Base-by-base conservation (phyloP, 2,797 vertebrate genomes). In the Echeneis naucrates region DNA sequence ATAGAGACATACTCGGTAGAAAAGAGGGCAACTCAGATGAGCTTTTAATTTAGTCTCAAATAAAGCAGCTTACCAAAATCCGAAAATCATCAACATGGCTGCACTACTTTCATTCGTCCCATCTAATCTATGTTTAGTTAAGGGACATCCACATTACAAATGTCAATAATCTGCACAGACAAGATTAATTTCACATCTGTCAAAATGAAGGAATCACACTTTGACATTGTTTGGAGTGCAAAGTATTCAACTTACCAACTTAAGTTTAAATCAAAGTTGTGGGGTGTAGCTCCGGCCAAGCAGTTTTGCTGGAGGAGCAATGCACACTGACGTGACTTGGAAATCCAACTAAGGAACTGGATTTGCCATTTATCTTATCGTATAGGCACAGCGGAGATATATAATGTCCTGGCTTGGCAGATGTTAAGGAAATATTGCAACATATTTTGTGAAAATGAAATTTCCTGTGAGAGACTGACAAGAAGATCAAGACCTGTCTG, bases 61-160 rank as follows among this genome's bases (percentile, higher is more conserved):
- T 82, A 90, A 92, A 93, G 86, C 88, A 85, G 83, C 87, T 93
- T 90, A 90, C 47, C 76, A 54, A 84, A 89, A 92, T 89, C 89
- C 83, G 16, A 10, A 80, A 85, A 80, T 77, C 72, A 21, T 70
- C 67, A 83, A 82, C 72, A 79, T 69, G 69, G 75, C 60, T n/a
- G 16, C 68, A 69, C 73, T 81, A 76, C 62, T 84, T 81, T 81
- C 72, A 73, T 42, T 68, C 42, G 54, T 72, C 62, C 58, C 30
- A 35, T 89, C 69, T 88, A 89, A 89, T 90, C 82, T 83, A 83
- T 17, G 8, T 80, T 80, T 64, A 64, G 70, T 85, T 88, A 78
- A 88, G 59, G 73, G 69, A 85, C 74, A 80, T 74, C 44, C 63
- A 47, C 64, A 32, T 68, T 63, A 66, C 64, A 79, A 80, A 83